Base-by-base conservation (phyloP, 1,140 invertebrate genomes). In the Phymastichus coffea region DNA sequence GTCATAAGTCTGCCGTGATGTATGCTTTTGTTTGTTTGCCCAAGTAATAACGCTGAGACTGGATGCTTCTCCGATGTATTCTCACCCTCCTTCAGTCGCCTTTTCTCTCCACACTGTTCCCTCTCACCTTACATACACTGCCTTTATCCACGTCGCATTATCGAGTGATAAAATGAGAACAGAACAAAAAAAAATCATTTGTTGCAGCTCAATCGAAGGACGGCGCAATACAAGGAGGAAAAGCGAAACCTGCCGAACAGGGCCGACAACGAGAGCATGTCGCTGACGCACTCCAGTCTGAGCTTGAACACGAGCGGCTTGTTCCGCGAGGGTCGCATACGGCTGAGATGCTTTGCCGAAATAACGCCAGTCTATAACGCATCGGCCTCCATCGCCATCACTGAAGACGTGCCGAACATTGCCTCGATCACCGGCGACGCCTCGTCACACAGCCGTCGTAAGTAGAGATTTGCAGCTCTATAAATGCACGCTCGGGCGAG, bases 391-490 rank as follows among this genome's bases (percentile, higher is more conserved):
- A 64, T 72, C 2, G 71, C 74, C 14, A 68, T 80, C 17, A 65
- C 63, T 15, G 76, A 78, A 48, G 77, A 78, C 19, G 65, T 61
- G 3, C 77, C 76, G 1, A 68, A 73, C 26, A 64, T 78, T 28
- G 74, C 77, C 23, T 72, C 75, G 3, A 80, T 78, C 55, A 80
- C 75, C 6, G 74, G 75, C 6, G 73, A 78, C 58, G 76, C 77
- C 4, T 74, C 72, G 7, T 70, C 76, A 0, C 75, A 75, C 20
- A 74, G 69, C 51, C 68, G 69, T 20, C 69, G 77, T 80, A 64
- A 78, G 78, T 77, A 63, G 22, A 52, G 9, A 44, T 1, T 49
- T n/a, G n/a, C n/a, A n/a, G n/a, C n/a, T n/a, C n/a, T n/a, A n/a
- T n/a, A n/a, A 17, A 20, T 7, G 44, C 23, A 28, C n/a, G 7